Conservation (phyloP, 2,113 vertebrate species). For the Mixornis gularis region DNA sequence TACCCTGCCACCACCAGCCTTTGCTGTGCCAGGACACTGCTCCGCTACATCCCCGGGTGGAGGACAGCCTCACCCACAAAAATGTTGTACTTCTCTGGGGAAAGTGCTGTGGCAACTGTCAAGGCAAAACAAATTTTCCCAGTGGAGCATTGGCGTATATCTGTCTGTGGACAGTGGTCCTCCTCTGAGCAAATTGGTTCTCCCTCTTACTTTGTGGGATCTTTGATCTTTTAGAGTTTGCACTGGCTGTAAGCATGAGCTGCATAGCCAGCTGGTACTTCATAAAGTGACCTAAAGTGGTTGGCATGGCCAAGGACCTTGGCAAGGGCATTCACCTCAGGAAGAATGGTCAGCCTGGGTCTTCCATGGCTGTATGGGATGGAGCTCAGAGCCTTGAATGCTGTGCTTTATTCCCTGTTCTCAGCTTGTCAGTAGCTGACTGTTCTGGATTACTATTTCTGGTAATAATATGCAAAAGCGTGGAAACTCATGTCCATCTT, state of each 20-base stretch:
- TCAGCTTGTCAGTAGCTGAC: background rate
- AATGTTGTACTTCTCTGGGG: accelerated
- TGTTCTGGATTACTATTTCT: constrained; percentile 43
- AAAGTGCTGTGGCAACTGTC: background rate
- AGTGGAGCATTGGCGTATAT: background rate
- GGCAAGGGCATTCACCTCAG: background rate
- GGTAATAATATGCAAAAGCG: background rate
- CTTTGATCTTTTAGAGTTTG: background rate
- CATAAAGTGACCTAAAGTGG: background rate
- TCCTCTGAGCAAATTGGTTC: background rate
- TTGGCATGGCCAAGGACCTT: background rate
- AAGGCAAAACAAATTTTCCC: background rate
- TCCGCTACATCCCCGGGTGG: accelerated
- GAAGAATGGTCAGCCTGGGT: background rate
- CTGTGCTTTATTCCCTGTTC: background rate
- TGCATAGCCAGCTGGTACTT: background rate
- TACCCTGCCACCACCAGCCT: background rate
- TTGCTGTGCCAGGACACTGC: accelerated
- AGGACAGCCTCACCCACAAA: background rate
- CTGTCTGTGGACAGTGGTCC: background rate
- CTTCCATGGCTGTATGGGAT: background rate
- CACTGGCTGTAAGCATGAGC: accelerated
- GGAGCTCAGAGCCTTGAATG: background rate
- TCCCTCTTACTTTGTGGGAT: background rate
- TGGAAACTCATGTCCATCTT: background rate